Base-by-base conservation (phyloP, 2,797 vertebrate species). In the Cryptoprocta ferox region DNA sequence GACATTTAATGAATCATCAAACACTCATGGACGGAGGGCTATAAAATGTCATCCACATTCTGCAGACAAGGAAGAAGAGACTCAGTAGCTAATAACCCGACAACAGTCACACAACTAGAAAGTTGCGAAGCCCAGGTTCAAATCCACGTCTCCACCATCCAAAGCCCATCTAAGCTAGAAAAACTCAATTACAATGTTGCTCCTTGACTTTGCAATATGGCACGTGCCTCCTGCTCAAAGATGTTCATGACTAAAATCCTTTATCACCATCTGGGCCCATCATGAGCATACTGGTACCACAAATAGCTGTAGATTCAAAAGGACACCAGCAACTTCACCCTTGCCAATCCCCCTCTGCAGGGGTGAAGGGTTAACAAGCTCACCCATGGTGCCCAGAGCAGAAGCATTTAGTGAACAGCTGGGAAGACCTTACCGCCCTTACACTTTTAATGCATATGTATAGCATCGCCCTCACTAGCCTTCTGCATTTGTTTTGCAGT, bases 321-420 rank as follows among this genome's bases (percentile, higher is more conserved):
- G 70, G 45, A 76, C 13, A 59, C 45, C 19, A 45, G 56, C 1
- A 10, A 18, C 94, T 32, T 89, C 90, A 90, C 26, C 91, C 92
- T n/a, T 84, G 30, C 79, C 78, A 65, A 3, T 21, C 88, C 12
- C 0, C 70, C 1, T 66, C 95, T 95, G 94, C 96, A 87, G 96
- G 92, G 66, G 87, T 35, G 90, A 96, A 82, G 21, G 35, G 24
- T 95, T 92, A 82, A 91, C 66, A 96, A 53, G 53, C 96, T 86
- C 71, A 50, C 59, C 84, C 86, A 24, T 4, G 12, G 28, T 19
- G 88, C 24, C 42, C 63, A 0, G 65, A 96, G n/a, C 73, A 14
- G 82, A 8, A 13, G 0, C 28, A 11, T 16, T 94, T n/a, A 24
- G 48, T 18, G 32, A 95, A 68, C 93, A 79, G 6, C 70, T 50